Conservation (phyloP, 2,888 invertebrate genomes). For the Apamea monoglypha region DNA sequence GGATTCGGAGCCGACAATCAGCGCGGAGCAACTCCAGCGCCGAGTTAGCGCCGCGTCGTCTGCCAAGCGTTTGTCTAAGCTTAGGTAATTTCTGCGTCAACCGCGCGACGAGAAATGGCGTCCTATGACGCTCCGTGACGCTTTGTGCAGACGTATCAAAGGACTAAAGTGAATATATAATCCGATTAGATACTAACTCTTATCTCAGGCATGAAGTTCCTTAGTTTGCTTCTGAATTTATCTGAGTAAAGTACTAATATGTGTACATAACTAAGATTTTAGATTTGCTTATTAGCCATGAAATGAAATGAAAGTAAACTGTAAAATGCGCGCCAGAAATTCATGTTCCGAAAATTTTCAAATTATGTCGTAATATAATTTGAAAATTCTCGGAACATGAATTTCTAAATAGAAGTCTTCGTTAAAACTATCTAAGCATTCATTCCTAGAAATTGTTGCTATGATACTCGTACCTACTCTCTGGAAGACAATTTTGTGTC, state of each 20-base stretch:
- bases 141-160: slow-evolving; percentile 63
- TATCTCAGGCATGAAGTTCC: slow-evolving; percentile 32
- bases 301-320: background rate
- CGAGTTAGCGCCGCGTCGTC: slow-evolving; percentile 61
- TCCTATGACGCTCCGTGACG: slow-evolving; percentile 47
- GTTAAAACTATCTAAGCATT: background rate
- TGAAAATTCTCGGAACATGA: too few relatives aligned
- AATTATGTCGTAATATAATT: too few relatives aligned
- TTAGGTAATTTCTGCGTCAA: slow-evolving; percentile 71
- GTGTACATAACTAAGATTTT: background rate
- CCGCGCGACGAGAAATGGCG: slow-evolving; percentile 62
- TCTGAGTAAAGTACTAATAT: too few relatives aligned
- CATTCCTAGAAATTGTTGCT: slow-evolving; percentile 13
- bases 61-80: slow-evolving; percentile 68
- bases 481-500: slow-evolving; percentile 18
- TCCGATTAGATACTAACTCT: slow-evolving; percentile 49
- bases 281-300: background rate
- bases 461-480: slow-evolving; percentile 2
- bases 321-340: too few relatives aligned
- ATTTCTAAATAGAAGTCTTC: background rate
- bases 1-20: slow-evolving; percentile 68
- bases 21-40: slow-evolving; percentile 59
- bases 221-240: background rate
- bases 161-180: slow-evolving; percentile 57
- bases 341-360: too few relatives aligned